Conservation (phyloP, 1,140 invertebrate genomes). For the Dinoponera quadriceps region DNA sequence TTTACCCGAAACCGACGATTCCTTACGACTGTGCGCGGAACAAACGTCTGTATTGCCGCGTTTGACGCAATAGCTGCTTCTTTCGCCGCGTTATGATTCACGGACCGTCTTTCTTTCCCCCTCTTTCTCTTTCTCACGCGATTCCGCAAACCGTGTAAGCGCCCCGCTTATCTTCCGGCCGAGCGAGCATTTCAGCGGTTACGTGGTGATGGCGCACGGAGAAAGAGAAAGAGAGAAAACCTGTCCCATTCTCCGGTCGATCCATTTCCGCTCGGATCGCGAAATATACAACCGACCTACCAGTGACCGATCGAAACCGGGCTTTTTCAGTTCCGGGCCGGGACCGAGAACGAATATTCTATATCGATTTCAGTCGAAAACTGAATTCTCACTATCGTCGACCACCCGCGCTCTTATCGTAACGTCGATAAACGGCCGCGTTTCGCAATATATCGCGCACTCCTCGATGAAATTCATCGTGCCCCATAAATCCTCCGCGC, state of each 20-base stretch:
- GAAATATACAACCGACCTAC: neutral
- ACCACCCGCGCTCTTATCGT: slow-evolving; percentile 17
- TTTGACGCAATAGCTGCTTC: slow-evolving; percentile 46
- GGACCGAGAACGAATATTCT: no score
- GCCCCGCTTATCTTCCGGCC: slow-evolving; percentile 16
- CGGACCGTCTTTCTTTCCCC: neutral
- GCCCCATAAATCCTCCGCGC: neutral
- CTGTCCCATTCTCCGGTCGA: slow-evolving; percentile 21
- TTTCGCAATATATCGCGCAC: slow-evolving; percentile 1
- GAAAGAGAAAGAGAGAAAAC: slow-evolving; percentile 38
- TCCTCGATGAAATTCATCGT: slow-evolving; percentile 9
- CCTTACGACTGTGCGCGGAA: neutral
- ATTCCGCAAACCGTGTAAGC: slow-evolving; percentile 2
- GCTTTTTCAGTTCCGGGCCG: no score
- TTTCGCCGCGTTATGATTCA: slow-evolving; percentile 39
- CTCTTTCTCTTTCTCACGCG: slow-evolving; percentile 15
- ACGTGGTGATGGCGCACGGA: no score
- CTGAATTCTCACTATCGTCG: slow-evolving; percentile 11
- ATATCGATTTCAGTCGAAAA: no score
- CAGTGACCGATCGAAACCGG: no score
- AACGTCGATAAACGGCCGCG: slow-evolving; percentile 31
- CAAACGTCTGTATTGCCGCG: slow-evolving; percentile 31
- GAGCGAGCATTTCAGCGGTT: slow-evolving; percentile 36
- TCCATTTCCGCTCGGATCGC: slow-evolving; percentile 19
- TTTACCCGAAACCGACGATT: neutral